These are phyloP conservation scores for Pelosia muscerda DNA, from an alignment of 2,888 invertebrate species.

Conservation along the genomic window DNA sequence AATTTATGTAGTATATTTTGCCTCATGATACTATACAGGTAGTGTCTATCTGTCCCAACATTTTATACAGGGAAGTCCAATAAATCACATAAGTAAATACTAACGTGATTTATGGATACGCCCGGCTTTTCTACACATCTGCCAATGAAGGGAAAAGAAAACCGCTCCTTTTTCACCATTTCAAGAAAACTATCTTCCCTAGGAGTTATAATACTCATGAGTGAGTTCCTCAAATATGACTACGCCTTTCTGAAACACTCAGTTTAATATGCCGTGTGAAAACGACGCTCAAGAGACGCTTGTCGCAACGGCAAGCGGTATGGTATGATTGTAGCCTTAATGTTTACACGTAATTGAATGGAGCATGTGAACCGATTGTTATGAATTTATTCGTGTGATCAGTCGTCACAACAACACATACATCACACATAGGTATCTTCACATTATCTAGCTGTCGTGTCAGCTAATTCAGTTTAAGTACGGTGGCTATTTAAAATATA, in stretches of 20 bases:
- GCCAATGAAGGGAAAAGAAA: not conserved
- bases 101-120: too few species aligned
- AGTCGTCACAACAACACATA: constrained; percentile 29
- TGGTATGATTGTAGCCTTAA: constrained; percentile 13
- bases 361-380: constrained; percentile 37
- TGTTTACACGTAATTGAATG: constrained; percentile 25
- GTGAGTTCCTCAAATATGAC: not conserved
- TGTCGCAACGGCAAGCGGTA: not conserved
- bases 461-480: not conserved
- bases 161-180: not conserved
- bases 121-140: too few species aligned
- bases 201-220: too few species aligned
- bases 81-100: too few species aligned
- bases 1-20: not conserved
- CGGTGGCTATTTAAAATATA: not conserved
- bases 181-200: not conserved
- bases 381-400: constrained; percentile 37
- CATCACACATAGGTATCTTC: not conserved
- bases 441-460: constrained; percentile 4
- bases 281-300: not conserved
- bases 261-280: not conserved
- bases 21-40: too few species aligned
- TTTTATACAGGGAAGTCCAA: too few species aligned
- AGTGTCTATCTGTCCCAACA: too few species aligned
- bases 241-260: not conserved